These are phyloP conservation scores for Ochotona curzoniae DNA, from an alignment of 2,113 vertebrate species.

Conservation along the genomic window DNA sequence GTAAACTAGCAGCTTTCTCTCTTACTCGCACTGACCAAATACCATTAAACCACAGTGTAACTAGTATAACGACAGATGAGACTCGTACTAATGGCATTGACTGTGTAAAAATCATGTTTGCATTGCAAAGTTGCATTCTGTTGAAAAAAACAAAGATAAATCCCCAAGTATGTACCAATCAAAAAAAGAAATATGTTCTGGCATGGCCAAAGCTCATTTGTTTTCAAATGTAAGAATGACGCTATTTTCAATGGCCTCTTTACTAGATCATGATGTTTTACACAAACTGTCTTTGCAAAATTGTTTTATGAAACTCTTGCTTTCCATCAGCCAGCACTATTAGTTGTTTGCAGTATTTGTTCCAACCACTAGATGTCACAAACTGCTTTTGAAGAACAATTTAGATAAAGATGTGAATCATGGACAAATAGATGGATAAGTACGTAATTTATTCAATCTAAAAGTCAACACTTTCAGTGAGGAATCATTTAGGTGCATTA, in stretches of 20 bases:
- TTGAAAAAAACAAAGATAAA: not conserved
- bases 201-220: not conserved
- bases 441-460: constrained; percentile 61
- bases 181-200: not conserved
- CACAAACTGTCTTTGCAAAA: not conserved
- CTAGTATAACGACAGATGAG: not conserved
- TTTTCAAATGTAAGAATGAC: not conserved
- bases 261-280: not conserved
- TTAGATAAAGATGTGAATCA: not conserved
- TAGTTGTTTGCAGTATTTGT: constrained; percentile 5
- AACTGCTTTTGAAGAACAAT: not conserved
- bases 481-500: constrained; percentile 34
- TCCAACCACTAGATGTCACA: constrained; percentile 69
- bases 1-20: no score
- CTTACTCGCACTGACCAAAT: not conserved
- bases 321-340: accelerated
- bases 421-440: constrained; percentile 5
- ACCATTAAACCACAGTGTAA: not conserved
- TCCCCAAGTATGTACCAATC: not conserved
- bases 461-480: constrained; percentile 57
- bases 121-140: not conserved
- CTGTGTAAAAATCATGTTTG: not conserved
- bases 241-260: not conserved
- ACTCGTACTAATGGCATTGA: not conserved
- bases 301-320: not conserved